Conservation (phyloP, 2,888 invertebrate species). For the Aquatica leii region DNA sequence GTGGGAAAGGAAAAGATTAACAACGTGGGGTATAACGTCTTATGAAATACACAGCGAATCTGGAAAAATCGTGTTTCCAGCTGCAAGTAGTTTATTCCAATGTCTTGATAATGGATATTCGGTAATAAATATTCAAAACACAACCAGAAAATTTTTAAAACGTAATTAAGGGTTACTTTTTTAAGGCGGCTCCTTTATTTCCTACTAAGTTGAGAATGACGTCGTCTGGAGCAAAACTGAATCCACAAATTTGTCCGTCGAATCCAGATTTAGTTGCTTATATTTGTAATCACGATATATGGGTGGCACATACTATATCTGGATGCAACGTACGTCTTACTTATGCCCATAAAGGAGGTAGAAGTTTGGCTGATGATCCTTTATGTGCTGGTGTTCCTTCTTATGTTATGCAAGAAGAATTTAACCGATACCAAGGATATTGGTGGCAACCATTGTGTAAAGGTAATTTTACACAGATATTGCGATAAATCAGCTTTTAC, state of each 20-base stretch:
- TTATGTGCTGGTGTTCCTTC: constrained; percentile 94
- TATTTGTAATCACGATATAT: constrained; percentile 89
- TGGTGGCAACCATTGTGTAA: constrained; percentile 89
- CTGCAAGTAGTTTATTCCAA: constrained; percentile 86
- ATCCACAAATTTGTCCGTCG: constrained; percentile 84
- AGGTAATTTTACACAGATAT: constrained; percentile 23
- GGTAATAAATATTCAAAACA: constrained; percentile 57
- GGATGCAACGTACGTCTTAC: constrained; percentile 77
- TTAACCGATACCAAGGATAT: constrained; percentile 93
- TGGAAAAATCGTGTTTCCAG: constrained; percentile 90
- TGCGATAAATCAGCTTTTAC: too few species aligned
- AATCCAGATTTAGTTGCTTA: constrained; percentile 86
- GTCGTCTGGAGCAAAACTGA: constrained; percentile 74
- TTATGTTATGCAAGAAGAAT: constrained; percentile 98
- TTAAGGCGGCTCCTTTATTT: constrained; percentile 69
- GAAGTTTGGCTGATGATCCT: constrained; percentile 81
- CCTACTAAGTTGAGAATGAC: constrained; percentile 74
- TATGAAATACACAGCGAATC: constrained; percentile 86
- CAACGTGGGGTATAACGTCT: constrained; percentile 93
- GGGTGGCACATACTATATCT: constrained; percentile 77
- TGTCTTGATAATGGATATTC: constrained; percentile 78
- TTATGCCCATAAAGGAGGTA: constrained; percentile 73
- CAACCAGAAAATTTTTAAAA: constrained; percentile 15
- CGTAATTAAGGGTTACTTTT: constrained; percentile 33
- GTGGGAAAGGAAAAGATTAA: constrained; percentile 90